Evolutionary conservation across 2,797 vertebrate species (phyloP).

Genomic region (Hozukius guyotensis): DNA sequence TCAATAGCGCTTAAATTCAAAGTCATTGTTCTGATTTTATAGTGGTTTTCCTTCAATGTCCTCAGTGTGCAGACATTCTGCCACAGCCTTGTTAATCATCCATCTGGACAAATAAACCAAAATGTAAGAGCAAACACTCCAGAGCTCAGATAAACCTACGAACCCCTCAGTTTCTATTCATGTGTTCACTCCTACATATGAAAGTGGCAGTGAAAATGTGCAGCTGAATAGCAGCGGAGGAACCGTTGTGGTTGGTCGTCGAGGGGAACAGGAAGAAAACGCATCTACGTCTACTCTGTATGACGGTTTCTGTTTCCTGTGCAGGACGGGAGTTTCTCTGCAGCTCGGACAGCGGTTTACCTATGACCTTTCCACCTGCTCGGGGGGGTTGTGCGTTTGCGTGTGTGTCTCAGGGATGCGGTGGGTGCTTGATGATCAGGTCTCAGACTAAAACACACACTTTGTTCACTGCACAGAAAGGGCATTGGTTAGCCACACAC

Average conservation of each 20-base stretch:
- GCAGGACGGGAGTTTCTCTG: not conserved
- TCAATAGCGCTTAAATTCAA: too few relatives aligned
- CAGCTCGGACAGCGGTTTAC: slow-evolving; percentile 30
- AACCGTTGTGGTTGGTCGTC: not conserved
- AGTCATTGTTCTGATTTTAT: not conserved
- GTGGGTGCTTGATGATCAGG: not conserved
- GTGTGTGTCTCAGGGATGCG: not conserved
- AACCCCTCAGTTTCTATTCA: not conserved
- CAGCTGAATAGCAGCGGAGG: not conserved
- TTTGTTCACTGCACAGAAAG: not conserved
- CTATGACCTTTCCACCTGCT: slow-evolving; percentile 17
- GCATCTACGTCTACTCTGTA: not conserved
- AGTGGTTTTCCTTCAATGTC: not conserved
- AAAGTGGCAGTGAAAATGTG: not conserved
- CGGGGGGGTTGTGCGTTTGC: too few relatives aligned
- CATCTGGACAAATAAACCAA: not conserved
- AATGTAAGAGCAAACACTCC: not conserved
- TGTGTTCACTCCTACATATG: not conserved
- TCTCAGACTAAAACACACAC: not conserved
- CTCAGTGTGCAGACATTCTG: not conserved
- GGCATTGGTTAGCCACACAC: slow-evolving; percentile 2
- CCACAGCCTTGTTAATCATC: not conserved
- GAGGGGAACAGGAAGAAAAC: slow-evolving; percentile 20
- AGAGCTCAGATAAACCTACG: not conserved
- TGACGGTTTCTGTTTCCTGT: slow-evolving; percentile 19